These are phyloP conservation scores for Homarus americanus DNA, from an alignment of 1,140 invertebrate genomes.

Conservation along the genomic window DNA sequence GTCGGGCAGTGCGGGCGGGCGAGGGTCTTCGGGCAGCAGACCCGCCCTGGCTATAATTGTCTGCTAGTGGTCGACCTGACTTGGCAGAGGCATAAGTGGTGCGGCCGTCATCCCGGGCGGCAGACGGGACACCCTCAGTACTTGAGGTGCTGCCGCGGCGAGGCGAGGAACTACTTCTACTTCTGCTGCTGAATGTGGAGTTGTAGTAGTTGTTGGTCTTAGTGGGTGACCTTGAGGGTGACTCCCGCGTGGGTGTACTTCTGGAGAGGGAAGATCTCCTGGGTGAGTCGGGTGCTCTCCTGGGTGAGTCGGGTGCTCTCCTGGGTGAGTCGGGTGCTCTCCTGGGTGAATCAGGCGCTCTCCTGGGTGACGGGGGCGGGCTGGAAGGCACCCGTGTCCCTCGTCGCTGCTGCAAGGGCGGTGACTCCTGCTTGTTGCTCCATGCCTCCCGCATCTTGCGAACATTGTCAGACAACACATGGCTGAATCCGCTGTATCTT, in stretches of 20 bases:
- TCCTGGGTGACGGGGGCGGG: constrained; percentile 24
- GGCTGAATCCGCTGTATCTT: constrained; percentile 64
- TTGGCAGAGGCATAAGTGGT: background rate
- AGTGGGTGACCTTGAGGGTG: background rate
- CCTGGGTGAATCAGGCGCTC: background rate
- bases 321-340: background rate
- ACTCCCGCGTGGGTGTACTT: background rate
- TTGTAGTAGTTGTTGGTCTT: constrained; percentile 30
- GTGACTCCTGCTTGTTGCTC: constrained; percentile 58
- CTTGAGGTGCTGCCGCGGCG: constrained; percentile 43
- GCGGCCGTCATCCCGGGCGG: background rate
- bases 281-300: background rate
- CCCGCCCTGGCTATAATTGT: constrained; percentile 29
- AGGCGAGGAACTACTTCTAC: constrained; percentile 21
- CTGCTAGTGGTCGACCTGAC: constrained; percentile 16
- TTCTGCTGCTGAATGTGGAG: constrained; percentile 49
- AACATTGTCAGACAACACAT: constrained; percentile 68
- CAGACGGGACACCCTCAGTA: constrained; percentile 16
- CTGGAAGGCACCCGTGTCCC: background rate
- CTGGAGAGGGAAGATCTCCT: background rate
- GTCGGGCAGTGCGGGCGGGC: constrained; percentile 2
- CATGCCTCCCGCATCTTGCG: constrained; percentile 70
- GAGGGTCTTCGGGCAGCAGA: background rate
- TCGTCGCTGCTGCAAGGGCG: constrained; percentile 5
- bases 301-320: background rate